These are phyloP conservation scores for Holcopasites calliopsidis DNA, from an alignment of 1,140 invertebrate species.

Conservation along the genomic window DNA sequence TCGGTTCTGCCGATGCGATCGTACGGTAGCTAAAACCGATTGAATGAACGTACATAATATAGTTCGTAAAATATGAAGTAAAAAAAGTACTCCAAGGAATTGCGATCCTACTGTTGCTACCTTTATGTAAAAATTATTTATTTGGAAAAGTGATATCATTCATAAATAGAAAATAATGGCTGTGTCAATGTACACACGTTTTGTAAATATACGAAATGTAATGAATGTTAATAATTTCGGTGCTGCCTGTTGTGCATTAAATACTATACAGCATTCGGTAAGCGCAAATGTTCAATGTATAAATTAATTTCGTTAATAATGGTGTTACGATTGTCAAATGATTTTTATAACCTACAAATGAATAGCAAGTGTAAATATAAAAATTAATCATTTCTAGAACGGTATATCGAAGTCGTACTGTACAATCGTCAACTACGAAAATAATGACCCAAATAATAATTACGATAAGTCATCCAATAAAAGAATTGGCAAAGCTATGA, in stretches of 20 bases:
- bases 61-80: not conserved
- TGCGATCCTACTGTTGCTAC: not conserved
- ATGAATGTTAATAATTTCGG: constrained; percentile 41
- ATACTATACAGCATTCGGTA: constrained; percentile 32
- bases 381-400: constrained; percentile 35
- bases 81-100: not conserved
- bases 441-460: not conserved
- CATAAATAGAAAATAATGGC: constrained; percentile 34
- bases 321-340: not conserved
- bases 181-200: constrained; percentile 37
- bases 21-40: not conserved
- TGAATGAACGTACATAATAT: not conserved
- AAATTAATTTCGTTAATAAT: not conserved
- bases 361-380: not conserved
- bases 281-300: constrained; percentile 8
- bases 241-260: not conserved
- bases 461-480: constrained; percentile 50
- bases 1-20: too few relatives aligned
- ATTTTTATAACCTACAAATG: constrained; percentile 18
- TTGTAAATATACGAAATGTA: constrained; percentile 45
- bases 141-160: not conserved
- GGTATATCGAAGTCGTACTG: constrained; percentile 6
- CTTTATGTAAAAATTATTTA: not conserved
- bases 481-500: constrained; percentile 92
- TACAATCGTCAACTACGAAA: not conserved